phyloP scores from a whole-genome alignment of 1,140 invertebrate genomes.

The Lepidotrigona ventralis region DNA sequence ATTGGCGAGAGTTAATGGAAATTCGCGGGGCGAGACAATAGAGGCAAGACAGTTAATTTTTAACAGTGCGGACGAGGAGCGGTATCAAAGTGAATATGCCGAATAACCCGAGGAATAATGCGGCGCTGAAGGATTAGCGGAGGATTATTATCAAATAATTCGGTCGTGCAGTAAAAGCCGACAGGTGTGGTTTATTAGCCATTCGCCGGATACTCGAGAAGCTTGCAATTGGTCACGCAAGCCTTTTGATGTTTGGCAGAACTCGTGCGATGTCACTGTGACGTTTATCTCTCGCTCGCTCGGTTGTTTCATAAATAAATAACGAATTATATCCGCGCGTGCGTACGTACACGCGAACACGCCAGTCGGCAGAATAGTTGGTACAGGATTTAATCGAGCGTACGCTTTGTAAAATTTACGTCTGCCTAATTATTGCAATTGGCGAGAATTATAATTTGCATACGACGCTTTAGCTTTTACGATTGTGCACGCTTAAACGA shows the following conservation, averaged over 20 bases:
- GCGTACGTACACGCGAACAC: too few relatives aligned
- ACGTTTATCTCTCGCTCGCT: background rate
- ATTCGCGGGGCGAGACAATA: background rate
- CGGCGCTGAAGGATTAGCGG: background rate
- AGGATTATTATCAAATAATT: slow-evolving; percentile 38
- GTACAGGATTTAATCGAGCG: slow-evolving; percentile 16
- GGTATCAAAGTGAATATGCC: background rate
- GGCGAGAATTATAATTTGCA: slow-evolving; percentile 26
- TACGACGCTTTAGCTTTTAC: background rate
- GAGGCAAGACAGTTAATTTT: background rate
- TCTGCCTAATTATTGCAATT: background rate
- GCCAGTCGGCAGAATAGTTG: background rate
- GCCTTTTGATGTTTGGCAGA: slow-evolving; percentile 28
- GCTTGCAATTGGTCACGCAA: slow-evolving; percentile 10
- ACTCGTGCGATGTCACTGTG: background rate
- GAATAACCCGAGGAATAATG: slow-evolving; percentile 14
- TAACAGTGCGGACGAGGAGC: background rate
- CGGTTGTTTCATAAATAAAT: slow-evolving; percentile 24
- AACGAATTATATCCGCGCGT: background rate
- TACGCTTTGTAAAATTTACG: slow-evolving; percentile 19
- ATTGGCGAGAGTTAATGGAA: background rate
- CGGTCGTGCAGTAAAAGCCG: background rate
- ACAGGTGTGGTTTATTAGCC: slow-evolving; percentile 33
- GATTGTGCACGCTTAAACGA: background rate
- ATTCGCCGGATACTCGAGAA: slow-evolving; percentile 27